Evolutionary conservation across 1,140 invertebrate genomes (phyloP), one percentile per base, ranked within the genome.

Genomic region (Himalopsyche phryganea): DNA sequence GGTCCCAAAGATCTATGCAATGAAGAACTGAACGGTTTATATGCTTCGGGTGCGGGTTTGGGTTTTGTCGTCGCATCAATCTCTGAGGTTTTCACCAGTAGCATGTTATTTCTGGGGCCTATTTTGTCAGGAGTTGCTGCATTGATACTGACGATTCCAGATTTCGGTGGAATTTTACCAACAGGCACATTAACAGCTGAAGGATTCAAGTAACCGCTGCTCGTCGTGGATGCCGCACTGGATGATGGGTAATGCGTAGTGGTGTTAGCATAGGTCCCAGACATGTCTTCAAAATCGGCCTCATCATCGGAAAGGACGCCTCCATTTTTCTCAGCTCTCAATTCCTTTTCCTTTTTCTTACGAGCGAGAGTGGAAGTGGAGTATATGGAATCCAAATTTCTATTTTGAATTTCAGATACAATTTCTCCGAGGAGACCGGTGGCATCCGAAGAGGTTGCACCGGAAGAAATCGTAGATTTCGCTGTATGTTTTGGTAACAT

Each of bases 341-440:
- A 69, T 14, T 73, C 73, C 20, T 79, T 70, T 55, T 76, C 71
- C 56, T 76, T 80, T 65, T 83, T 84, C 62, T 87, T 87, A 55
- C 81, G 77, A 5, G 77, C 74, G 1, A 88, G 63, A 0, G 85
- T 87, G 0, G 85, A 84, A 0, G 85, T 84, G 0, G 89, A 91
- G 67, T 94, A 94, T 51, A 94, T 91, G 0, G 90, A 92, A 60
- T 92, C 89, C 11, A 87, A 85, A 68, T 92, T 91, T 13, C 89
- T 75, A 59, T 87, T 88, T 63, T 91, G 88, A 47, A 94, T 91
- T 72, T 92, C 91, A 9, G 84, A 87, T 0, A 93, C 90, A 46
- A 92, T 92, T 71, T 93, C 91, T 3, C 87, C 87, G 0, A 93
- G 68, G 6, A 93, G 69, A 1, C 88, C 88, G 72, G 86, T 81